These are phyloP conservation scores for Microcebus ravelobensis DNA, from an alignment of 2,113 vertebrate genomes.

Conservation along the genomic window DNA sequence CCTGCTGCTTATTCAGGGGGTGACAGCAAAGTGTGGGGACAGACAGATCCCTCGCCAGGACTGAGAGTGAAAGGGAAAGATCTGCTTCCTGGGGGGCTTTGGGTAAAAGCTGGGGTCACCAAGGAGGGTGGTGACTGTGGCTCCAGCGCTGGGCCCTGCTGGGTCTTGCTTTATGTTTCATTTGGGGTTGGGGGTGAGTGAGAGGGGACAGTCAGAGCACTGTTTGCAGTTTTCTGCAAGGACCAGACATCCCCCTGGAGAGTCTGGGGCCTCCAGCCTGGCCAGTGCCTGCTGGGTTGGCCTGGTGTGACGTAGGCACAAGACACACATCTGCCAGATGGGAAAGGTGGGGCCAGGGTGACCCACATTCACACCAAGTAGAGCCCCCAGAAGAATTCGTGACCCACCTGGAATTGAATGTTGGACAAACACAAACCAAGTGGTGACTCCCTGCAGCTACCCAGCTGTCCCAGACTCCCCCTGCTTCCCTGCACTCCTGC, in stretches of 20 bases:
- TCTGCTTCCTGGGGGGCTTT: too few species aligned
- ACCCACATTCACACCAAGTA: not conserved
- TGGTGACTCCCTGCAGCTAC: not conserved
- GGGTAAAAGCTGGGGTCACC: not conserved
- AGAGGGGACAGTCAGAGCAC: not conserved
- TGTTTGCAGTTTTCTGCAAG: not conserved
- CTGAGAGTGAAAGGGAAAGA: not conserved
- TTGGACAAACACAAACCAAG: not conserved
- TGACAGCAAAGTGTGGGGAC: not conserved
- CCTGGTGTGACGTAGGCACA: not conserved
- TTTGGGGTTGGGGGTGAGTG: not conserved
- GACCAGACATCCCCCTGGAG: not conserved
- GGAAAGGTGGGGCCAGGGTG: not conserved
- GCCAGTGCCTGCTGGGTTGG: not conserved
- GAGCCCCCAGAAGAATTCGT: not conserved
- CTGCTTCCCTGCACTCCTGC: not conserved
- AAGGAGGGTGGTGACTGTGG: not conserved
- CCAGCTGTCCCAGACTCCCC: not conserved
- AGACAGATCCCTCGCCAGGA: not conserved
- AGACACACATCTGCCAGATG: not conserved
- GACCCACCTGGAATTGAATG: not conserved
- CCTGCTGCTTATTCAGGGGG: not conserved
- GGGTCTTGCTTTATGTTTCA: not conserved
- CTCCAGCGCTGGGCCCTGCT: not conserved
- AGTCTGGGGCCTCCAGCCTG: not conserved